These are phyloP conservation scores for Karalla daura DNA, from an alignment of 2,797 vertebrate species.

Conservation along the genomic window DNA sequence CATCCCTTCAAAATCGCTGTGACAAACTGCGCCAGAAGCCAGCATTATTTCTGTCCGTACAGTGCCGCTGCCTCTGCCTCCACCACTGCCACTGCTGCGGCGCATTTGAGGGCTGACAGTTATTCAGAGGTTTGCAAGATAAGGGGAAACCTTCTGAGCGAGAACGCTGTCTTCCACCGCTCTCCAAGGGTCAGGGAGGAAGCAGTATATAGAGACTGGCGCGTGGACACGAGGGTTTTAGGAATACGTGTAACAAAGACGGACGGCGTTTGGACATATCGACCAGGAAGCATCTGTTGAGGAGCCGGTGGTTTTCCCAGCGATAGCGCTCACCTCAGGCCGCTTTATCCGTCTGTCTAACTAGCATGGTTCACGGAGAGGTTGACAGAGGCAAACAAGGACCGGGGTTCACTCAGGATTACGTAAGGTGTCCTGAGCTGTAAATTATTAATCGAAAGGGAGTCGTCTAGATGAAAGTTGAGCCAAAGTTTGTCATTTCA, in stretches of 20 bases:
- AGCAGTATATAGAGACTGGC: slow-evolving; percentile 1
- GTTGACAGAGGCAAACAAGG: background rate
- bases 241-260: slow-evolving; percentile 11
- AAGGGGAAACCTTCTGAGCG: slow-evolving; percentile 44
- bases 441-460: slow-evolving; percentile 32
- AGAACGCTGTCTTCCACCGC: slow-evolving; percentile 33
- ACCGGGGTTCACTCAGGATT: slow-evolving; percentile 3
- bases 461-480: background rate
- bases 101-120: slow-evolving; percentile 52
- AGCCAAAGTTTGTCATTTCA: background rate
- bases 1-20: slow-evolving; percentile 64
- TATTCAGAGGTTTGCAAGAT: slow-evolving; percentile 59
- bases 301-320: slow-evolving; percentile 2
- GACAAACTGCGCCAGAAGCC: slow-evolving; percentile 75
- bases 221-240: background rate
- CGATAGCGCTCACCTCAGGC: background rate
- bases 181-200: slow-evolving; percentile 19
- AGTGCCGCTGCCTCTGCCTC: slow-evolving; percentile 39
- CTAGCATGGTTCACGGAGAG: slow-evolving; percentile 1
- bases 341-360: slow-evolving; percentile 1
- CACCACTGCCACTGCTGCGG: too few relatives aligned
- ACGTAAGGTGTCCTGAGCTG: slow-evolving; percentile 5
- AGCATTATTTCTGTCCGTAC: slow-evolving; percentile 61
- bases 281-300: slow-evolving; percentile 19
- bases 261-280: slow-evolving; percentile 7